Base-by-base conservation (phyloP, 2,113 vertebrate species). In the Narcine bancroftii region DNA sequence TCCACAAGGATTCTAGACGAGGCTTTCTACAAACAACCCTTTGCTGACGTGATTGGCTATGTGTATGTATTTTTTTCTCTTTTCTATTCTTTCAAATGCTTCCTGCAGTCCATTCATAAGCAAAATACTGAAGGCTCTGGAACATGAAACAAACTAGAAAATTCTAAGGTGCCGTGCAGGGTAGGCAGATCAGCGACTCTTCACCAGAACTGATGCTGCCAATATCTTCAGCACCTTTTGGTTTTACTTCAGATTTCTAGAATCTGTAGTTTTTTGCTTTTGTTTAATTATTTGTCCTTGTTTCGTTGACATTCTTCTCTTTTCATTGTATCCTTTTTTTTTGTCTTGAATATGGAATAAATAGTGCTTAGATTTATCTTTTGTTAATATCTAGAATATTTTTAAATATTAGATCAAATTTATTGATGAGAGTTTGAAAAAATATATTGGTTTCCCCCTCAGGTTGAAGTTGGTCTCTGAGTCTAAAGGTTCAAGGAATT, bases 21-120 rank as follows among this genome's bases (percentile, higher is more conserved):
- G 97, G 98, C 98, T 96, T 99, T 99, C 99, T 99, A 98, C 98
- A 99, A 98, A 97, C 98, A 99, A 96, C 98, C 98, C 97, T 99
- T 99, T 97, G 97, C 98, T 98, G 98, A 99, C 93, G 95, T 99
- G 97, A 99, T 99, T 97, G 99, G 99, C 99, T 99, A 99, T 99
- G 98, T 99, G 99, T 99, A 99, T 99, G 99, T 99, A 97, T 29
- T 45, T 65, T 47, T 47, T 91, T 11, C 65, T 26, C 7, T 63
- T 69, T 91, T 29, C 60, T 91, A 42, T 91, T 69, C 24, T 45
- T 21, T 29, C 63, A 66, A 89, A 66, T 39, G 42, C 65, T 65
- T 42, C 36, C 10, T 24, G 24, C 21, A 1, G 24, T n/a, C 60
- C 17, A 24, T 26, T 73, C 33, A n/a, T 73, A 7, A n/a, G 56